phyloP scores from a whole-genome alignment of 2,888 invertebrate genomes.

The Sepiola atlantica region DNA sequence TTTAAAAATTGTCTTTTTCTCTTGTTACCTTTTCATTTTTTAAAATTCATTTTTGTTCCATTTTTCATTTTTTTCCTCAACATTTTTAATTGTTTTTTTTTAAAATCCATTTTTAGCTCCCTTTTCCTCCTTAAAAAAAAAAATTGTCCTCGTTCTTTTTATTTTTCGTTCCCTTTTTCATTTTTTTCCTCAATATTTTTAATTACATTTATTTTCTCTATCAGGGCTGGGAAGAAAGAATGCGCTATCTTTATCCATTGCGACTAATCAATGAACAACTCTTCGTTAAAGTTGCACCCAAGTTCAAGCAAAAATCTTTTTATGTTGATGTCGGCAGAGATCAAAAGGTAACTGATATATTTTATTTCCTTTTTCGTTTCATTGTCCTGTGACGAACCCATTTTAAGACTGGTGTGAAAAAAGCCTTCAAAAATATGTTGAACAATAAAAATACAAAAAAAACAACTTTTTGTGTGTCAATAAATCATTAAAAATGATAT shows the following conservation, averaged over 20 bases:
- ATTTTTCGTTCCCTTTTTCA: neutral
- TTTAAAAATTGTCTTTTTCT: too few species aligned
- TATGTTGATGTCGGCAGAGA: neutral
- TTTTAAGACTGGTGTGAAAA: neutral
- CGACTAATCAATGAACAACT: neutral
- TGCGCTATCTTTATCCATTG: neutral
- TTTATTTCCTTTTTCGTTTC: neutral
- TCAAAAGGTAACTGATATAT: neutral
- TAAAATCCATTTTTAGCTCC: too few species aligned
- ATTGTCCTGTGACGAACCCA: neutral
- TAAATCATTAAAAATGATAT: too few species aligned
- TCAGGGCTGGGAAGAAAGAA: slow-evolving; percentile 50
- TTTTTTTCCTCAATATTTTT: neutral
- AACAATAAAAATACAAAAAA: neutral
- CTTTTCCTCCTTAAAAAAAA: too few species aligned
- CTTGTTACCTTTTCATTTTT: too few species aligned
- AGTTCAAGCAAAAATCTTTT: neutral
- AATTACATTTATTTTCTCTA: slow-evolving; percentile 40
- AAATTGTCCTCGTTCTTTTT: neutral
- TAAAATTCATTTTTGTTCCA: too few species aligned
- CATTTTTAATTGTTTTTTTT: too few species aligned
- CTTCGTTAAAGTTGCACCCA: neutral
- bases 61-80: too few species aligned
- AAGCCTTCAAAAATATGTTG: neutral
- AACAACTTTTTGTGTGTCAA: too few species aligned